These are phyloP conservation scores for Hippocampus mohnikei DNA, from an alignment of 2,113 vertebrate genomes.

Conservation along the genomic window DNA sequence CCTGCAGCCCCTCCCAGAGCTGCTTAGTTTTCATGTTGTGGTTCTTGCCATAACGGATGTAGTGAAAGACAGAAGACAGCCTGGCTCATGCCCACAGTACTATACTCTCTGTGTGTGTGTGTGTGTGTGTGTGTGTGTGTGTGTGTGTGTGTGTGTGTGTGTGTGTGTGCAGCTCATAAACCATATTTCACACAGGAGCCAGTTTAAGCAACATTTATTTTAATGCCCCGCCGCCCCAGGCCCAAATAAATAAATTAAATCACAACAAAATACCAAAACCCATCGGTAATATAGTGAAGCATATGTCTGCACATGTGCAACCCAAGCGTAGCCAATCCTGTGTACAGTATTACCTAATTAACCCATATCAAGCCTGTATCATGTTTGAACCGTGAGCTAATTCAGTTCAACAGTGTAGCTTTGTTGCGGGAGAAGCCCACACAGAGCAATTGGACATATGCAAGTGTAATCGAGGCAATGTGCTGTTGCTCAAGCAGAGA, in stretches of 20 bases:
- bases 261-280: constrained; percentile 25
- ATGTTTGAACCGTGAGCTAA: constrained; percentile 27
- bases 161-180: constrained; percentile 35
- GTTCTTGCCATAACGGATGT: constrained; percentile 15
- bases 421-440: constrained; percentile 22
- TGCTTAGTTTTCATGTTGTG: constrained; percentile 5
- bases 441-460: constrained; percentile 34
- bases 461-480: constrained; percentile 38
- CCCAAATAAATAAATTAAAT: background rate
- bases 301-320: constrained; percentile 22
- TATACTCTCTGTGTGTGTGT: too few species aligned
- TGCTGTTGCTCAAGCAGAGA: constrained; percentile 31
- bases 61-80: constrained; percentile 33
- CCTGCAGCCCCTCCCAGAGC: background rate
- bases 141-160: constrained; percentile 18
- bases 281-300: constrained; percentile 34
- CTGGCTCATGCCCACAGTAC: constrained; percentile 24
- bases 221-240: background rate
- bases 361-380: constrained; percentile 31
- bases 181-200: constrained; percentile 39
- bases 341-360: constrained; percentile 31
- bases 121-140: constrained; percentile 22
- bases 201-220: constrained; percentile 36
- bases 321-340: constrained; percentile 23
- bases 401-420: constrained; percentile 29